These are phyloP conservation scores for Drosophila orena DNA, from an alignment of 1,140 invertebrate species.

Conservation along the genomic window DNA sequence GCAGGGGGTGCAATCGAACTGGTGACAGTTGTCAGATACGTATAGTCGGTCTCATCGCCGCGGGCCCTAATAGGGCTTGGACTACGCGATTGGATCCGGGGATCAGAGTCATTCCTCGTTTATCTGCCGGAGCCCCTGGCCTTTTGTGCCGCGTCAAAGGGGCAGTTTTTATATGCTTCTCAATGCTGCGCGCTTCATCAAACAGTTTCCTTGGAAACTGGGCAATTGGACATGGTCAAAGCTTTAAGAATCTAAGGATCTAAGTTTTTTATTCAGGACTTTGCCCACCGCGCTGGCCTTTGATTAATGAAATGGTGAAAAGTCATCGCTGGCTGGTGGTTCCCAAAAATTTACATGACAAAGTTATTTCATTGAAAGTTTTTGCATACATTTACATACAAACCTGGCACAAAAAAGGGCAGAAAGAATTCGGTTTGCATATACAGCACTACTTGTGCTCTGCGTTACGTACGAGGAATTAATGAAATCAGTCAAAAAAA, in stretches of 20 bases:
- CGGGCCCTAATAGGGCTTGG: constrained; percentile 61
- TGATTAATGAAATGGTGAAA: constrained; percentile 54
- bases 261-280: constrained; percentile 7
- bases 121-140: constrained; percentile 10
- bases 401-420: constrained; percentile 31
- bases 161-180: constrained; percentile 70
- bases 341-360: constrained; percentile 63
- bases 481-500: too few species aligned
- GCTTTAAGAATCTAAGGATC: constrained; percentile 60
- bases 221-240: constrained; percentile 47
- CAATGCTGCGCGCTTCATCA: constrained; percentile 79
- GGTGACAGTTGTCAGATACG: constrained; percentile 55
- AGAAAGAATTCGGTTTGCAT: neutral
- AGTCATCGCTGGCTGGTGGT: constrained; percentile 8
- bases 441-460: neutral
- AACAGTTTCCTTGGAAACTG: constrained; percentile 48
- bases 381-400: constrained; percentile 48
- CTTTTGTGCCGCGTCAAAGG: constrained; percentile 66
- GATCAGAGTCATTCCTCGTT: constrained; percentile 16
- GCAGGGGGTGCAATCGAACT: constrained; percentile 17
- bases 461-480: neutral
- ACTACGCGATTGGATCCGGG: constrained; percentile 38
- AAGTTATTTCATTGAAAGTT: constrained; percentile 64
- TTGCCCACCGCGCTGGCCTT: constrained; percentile 19
- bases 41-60: constrained; percentile 46